Conservation (phyloP, 2,888 invertebrate species). For the Philereme transversata region DNA sequence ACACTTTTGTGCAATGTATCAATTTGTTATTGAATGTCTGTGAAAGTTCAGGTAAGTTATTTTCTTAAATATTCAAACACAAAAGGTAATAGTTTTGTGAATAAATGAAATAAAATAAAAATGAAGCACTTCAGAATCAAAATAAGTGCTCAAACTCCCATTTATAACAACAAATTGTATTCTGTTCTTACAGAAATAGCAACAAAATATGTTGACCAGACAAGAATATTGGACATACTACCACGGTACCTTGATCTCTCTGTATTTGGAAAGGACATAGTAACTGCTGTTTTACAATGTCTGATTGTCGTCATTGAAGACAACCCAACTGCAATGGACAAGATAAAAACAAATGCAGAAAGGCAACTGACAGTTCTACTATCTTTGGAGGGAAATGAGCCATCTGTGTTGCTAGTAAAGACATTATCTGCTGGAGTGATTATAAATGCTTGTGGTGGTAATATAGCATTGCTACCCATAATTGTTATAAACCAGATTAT, state of each 20-base stretch:
- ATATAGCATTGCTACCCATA: slow-evolving; percentile 65
- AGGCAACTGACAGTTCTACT: slow-evolving; percentile 70
- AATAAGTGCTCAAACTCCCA: no score
- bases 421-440: slow-evolving; percentile 84
- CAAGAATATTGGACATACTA: slow-evolving; percentile 84
- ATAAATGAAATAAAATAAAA: no score
- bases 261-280: slow-evolving; percentile 83
- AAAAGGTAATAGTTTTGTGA: neutral
- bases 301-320: slow-evolving; percentile 89
- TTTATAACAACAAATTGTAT: no score
- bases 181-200: slow-evolving; percentile 72
- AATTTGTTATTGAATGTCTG: slow-evolving; percentile 89
- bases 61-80: neutral
- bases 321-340: slow-evolving; percentile 83
- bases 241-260: slow-evolving; percentile 84
- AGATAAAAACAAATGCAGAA: slow-evolving; percentile 78
- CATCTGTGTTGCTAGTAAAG: slow-evolving; percentile 75
- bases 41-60: slow-evolving; percentile 82
- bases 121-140: no score
- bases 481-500: slow-evolving; percentile 78
- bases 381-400: slow-evolving; percentile 64
- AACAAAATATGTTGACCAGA: slow-evolving; percentile 86
- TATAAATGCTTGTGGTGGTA: slow-evolving; percentile 79
- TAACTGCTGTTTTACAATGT: slow-evolving; percentile 86
- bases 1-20: slow-evolving; percentile 87